These are phyloP conservation scores for Caretta caretta DNA, from an alignment of 2,113 vertebrate species.

Conservation along the genomic window DNA sequence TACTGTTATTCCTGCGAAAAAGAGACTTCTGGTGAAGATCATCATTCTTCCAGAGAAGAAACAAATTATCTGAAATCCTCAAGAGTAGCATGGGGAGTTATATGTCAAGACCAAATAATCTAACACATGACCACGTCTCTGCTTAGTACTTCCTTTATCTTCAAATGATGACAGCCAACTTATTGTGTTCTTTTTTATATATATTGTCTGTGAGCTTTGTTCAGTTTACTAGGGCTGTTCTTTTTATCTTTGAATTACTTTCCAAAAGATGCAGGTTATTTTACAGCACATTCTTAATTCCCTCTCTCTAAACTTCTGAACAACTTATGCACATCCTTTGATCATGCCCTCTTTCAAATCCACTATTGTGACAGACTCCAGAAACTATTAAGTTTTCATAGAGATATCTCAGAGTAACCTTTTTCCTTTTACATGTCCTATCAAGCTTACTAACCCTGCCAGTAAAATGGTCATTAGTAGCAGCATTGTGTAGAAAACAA, in stretches of 20 bases:
- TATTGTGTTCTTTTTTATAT: background rate
- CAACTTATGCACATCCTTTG: background rate
- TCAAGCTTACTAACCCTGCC: background rate
- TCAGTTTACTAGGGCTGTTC: background rate
- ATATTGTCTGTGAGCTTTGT: background rate
- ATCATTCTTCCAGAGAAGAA: background rate
- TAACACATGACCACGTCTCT: background rate
- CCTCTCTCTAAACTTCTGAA: background rate
- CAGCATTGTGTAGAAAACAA: background rate
- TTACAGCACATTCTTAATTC: background rate
- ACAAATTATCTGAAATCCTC: background rate
- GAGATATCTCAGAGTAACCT: background rate
- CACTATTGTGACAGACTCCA: background rate
- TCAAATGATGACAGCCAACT: background rate
- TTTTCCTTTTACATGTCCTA: background rate
- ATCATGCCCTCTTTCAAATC: background rate
- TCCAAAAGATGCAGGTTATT: background rate
- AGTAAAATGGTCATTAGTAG: background rate
- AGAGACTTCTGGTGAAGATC: background rate
- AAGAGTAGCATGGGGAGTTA: background rate
- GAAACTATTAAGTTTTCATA: background rate
- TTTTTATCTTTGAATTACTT: conserved; percentile 1
- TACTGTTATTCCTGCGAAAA: background rate
- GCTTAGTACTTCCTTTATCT: background rate
- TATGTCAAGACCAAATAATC: background rate